Conservation (phyloP, 2,113 vertebrate species). For the Pterocles burchelli region DNA sequence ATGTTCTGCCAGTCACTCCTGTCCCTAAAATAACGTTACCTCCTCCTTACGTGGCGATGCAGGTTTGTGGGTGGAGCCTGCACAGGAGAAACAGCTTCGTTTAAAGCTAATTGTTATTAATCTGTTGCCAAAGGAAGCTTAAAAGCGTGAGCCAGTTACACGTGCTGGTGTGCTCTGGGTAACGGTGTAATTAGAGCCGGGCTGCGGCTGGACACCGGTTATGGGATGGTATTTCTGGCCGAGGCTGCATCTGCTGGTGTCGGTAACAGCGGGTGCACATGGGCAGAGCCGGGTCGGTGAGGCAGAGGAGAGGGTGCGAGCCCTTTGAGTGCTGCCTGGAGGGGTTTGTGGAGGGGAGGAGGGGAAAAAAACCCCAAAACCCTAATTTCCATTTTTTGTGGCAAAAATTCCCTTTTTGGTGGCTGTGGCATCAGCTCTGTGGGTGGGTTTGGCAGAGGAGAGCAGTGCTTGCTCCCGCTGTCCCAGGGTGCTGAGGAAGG, state of each 20-base stretch:
- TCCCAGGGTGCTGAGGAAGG: fast-evolving
- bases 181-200: background rate
- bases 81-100: background rate
- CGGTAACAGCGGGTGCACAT: fast-evolving
- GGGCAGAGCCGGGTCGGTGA: background rate
- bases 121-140: constrained; percentile 24
- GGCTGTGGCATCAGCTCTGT: background rate
- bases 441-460: background rate
- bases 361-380: background rate
- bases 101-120: constrained; percentile 25
- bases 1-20: background rate
- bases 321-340: fast-evolving
- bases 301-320: background rate
- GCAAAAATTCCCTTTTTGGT: background rate
- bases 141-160: background rate
- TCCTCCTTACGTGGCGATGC: fast-evolving
- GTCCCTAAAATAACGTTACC: background rate
- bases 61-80: background rate
- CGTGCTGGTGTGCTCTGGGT: background rate
- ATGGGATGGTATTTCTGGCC: background rate
- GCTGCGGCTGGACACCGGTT: background rate
- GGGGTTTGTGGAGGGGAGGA: background rate
- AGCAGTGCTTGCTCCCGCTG: background rate
- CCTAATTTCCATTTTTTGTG: background rate
- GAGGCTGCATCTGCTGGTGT: background rate